Evolutionary conservation across 1,140 invertebrate species (phyloP), one percentile per base, ranked within the genome.

Genomic region (Bombus confusus): DNA sequence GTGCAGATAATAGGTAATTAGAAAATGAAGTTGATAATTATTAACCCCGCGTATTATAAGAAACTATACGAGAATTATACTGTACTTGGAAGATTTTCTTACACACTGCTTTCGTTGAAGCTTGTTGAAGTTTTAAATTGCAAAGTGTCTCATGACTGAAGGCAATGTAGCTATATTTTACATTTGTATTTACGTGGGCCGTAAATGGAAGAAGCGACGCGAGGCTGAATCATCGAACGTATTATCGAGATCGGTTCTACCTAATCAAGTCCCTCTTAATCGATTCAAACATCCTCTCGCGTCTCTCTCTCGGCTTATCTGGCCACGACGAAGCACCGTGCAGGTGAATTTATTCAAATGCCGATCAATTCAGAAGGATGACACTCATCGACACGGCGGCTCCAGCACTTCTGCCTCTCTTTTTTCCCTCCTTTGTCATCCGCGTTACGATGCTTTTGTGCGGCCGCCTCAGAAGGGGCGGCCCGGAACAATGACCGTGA

Each of bases 331-430:
- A 86, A 79, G 74, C 52, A 69, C 34, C 76, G 75, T 84, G 86
- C 92, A 93, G 92, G 92, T 93, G 91, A 90, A 92, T 93, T 91
- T 93, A 93, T 93, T 93, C 88, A 91, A 91, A 93, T 92, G 82
- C 85, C 88, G 83, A 92, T 92, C 87, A 87, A 88, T 89, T 88
- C 84, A 83, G 87, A 86, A 88, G 88, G 86, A 87, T 77, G 83
- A 84, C 71, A 86, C 86, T 92, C 89, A 89, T 92, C 80, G 87
- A 88, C 90, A 68, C 77, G 68, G 78, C 83, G 64, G 62, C 77
- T 39, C 68, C 78, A 47, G 37, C 41, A 82, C 72, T 83, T 76
- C 83, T 80, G 66, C 80, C 80, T 90, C 78, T 85, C 75, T 74
- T 69, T 71, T 74, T 47, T 83, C 68, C 71, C 83, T 82, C 80